Base-by-base conservation (phyloP, 2,113 vertebrate genomes). In the Leptobrachium leishanense region DNA sequence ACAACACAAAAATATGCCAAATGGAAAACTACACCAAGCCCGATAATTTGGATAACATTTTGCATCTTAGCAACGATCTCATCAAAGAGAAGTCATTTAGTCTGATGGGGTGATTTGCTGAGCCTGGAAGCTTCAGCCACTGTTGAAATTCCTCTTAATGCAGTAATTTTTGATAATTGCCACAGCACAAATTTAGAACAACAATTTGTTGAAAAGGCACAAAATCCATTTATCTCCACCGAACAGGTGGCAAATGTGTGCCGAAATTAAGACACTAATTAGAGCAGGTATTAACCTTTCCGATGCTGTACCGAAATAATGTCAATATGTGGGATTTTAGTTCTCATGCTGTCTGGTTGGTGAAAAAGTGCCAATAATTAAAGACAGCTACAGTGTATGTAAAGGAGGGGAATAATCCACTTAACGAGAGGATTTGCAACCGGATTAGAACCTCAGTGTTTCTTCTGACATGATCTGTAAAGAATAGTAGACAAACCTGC, bases 111-210 rank as follows among this genome's bases (percentile, higher is more conserved):
- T 59, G 7, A 83, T 84, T 85, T 83, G 53, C 9, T 76, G 76
- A 84, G 74, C 64, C 43, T 83, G 20, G 64, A 1, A 75, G 81
- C 46, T 59, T 77, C 13, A n/a, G 80, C 0, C 11, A 57, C 13
- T 77, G 69, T 82, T 82, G 53, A 71, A 85, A 68, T 84, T 85
- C 79, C 62, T 72, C 31, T 53, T 75, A 83, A 73, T 64, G 20
- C 57, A 82, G 7, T 81, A 81, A 85, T 84, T 81, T 82, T 15
- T 67, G 81, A 53, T 81, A 82, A 85, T 67, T 83, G 50, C 63
- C 82, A 74, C 41, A 54, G 64, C 67, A 67, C 71, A 86, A 53
- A 80, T 80, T 74, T 74, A 74, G 64, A 81, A 74, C 72, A 81
- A 81, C 78, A 81, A 81, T 81, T 81, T 81, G 78, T 68, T 68